These are phyloP conservation scores for Ploceus nigricollis DNA, from an alignment of 2,113 vertebrate genomes.

Conservation along the genomic window DNA sequence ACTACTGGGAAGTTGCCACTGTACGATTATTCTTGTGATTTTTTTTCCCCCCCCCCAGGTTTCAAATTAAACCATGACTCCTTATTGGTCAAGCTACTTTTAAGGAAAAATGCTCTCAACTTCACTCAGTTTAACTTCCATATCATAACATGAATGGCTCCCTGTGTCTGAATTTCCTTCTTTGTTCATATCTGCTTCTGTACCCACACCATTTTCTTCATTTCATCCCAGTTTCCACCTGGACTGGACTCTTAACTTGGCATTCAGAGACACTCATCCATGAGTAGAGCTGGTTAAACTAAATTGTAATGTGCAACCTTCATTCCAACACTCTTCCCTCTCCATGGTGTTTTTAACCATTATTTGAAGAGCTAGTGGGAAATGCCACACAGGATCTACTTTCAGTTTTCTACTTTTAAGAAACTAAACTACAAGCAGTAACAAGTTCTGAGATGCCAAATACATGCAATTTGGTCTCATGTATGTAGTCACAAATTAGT, in stretches of 20 bases:
- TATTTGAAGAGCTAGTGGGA: not conserved
- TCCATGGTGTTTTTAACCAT: not conserved
- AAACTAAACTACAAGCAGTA: not conserved
- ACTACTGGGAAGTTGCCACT: not conserved
- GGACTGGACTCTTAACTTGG: not conserved
- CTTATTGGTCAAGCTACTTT: not conserved
- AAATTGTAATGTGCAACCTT: not conserved
- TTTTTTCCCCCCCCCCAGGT: not conserved
- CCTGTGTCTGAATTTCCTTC: not conserved
- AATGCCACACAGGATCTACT: not conserved
- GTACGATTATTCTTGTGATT: not conserved
- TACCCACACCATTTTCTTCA: not conserved
- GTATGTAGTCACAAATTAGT: not conserved
- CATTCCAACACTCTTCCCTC: not conserved
- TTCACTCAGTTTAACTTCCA: not conserved
- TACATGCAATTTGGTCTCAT: not conserved
- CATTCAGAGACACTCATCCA: not conserved
- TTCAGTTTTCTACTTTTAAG: not conserved
- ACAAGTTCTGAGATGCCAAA: not conserved
- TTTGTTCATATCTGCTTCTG: not conserved
- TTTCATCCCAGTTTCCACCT: not conserved
- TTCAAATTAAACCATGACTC: not conserved
- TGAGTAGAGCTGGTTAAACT: not conserved
- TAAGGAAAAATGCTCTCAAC: not conserved
- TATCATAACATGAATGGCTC: not conserved